Percentiles rank a stretch among this genome's conserved stretches.
These are phyloP conservation scores for Ceyx erithaca DNA, from an alignment of 2,797 vertebrate genomes.

Conservation along the genomic window DNA sequence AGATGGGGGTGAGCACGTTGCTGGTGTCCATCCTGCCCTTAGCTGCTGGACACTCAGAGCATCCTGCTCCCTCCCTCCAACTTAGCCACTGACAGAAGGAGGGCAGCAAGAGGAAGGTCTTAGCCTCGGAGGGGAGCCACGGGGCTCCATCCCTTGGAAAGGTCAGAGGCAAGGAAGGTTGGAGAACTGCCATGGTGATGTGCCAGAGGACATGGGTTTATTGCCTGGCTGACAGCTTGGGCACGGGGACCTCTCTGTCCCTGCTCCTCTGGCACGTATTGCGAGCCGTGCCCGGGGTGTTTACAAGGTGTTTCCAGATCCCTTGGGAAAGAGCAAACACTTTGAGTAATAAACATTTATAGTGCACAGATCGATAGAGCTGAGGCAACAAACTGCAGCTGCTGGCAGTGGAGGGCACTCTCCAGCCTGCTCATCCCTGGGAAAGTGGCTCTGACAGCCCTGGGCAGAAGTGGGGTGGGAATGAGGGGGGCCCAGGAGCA, in stretches of 20 bases:
- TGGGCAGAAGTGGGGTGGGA: rapidly evolving
- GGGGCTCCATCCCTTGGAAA: background rate
- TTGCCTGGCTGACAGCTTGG: background rate
- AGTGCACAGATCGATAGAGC: background rate
- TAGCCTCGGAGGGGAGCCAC: rapidly evolving
- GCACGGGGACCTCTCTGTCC: rapidly evolving
- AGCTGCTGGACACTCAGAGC: background rate
- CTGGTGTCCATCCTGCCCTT: background rate
- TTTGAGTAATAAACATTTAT: rapidly evolving
- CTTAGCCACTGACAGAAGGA: background rate
- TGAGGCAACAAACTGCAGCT: background rate
- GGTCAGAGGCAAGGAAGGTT: background rate
- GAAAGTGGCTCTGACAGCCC: background rate
- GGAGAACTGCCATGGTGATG: background rate
- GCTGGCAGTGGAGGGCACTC: background rate
- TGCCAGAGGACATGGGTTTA: rapidly evolving
- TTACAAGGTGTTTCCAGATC: background rate
- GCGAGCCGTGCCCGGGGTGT: rapidly evolving
- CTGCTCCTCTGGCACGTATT: rapidly evolving
- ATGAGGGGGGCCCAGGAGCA: background rate
- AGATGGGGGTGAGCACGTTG: background rate
- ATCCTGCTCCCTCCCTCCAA: background rate
- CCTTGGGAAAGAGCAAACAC: rapidly evolving
- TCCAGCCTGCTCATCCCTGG: background rate
- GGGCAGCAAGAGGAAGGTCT: background rate